phyloP scores from a whole-genome alignment of 2,797 vertebrate species.

The Microctenopoma stevenorrisi region DNA sequence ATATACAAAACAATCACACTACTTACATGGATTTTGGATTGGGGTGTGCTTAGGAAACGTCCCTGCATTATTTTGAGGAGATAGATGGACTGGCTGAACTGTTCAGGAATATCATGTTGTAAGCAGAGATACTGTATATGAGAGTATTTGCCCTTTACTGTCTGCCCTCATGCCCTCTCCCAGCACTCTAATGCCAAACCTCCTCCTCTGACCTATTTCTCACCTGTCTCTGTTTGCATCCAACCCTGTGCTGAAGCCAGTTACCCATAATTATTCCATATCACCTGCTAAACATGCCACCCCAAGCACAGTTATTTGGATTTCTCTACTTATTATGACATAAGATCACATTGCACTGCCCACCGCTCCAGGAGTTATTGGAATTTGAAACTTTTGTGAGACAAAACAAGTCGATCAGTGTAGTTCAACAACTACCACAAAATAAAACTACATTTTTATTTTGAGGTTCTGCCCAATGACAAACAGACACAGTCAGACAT shows the following conservation, averaged over 20 bases:
- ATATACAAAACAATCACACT: neutral
- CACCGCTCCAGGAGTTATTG: too few relatives aligned
- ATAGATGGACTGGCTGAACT: slow-evolving; percentile 11
- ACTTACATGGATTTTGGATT: neutral
- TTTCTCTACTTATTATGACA: too few relatives aligned
- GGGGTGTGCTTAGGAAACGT: neutral
- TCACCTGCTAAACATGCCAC: slow-evolving; percentile 1
- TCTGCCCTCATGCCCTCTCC: slow-evolving; percentile 9
- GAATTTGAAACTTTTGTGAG: too few relatives aligned
- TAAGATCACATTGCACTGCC: too few relatives aligned
- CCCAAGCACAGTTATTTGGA: neutral
- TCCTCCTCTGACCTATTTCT: slow-evolving; percentile 8
- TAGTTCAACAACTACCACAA: too few relatives aligned
- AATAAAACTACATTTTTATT: too few relatives aligned
- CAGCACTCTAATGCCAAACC: neutral
- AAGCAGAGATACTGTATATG: slow-evolving; percentile 8
- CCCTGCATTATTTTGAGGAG: slow-evolving; percentile 8
- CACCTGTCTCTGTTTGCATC: slow-evolving; percentile 37
- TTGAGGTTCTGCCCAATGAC: too few relatives aligned
- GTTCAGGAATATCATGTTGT: slow-evolving; percentile 20
- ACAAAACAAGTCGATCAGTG: too few relatives aligned
- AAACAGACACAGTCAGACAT: too few relatives aligned
- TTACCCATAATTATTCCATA: slow-evolving; percentile 25
- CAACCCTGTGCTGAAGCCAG: slow-evolving; percentile 47
- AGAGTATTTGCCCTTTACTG: slow-evolving; percentile 26